Base-by-base conservation (phyloP, 1,140 invertebrate genomes). In the Zaprionus capensis region DNA sequence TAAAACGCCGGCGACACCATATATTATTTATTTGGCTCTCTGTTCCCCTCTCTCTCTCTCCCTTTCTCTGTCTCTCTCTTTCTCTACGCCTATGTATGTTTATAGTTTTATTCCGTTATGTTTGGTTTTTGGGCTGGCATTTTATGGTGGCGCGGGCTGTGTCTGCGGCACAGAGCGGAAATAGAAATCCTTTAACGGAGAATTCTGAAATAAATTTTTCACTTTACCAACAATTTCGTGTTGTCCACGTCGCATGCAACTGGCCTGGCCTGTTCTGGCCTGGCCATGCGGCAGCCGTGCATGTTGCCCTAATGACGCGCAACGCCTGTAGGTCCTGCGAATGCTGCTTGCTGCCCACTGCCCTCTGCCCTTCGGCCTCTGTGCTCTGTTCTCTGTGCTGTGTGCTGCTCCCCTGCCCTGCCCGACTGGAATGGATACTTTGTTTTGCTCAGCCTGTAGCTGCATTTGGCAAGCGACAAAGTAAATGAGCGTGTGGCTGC, bases 141-240 rank as follows among this genome's bases (percentile, higher is more conserved):
- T 59, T 71, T 59, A 63, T 41, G 41, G n/a, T 46, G 36, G 36
- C 4, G 14, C 12, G 24, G 11, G 28, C 65, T 57, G 31, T 80
- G 82, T 77, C 83, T 82, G 81, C 75, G 36, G 68, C 46, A 28
- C 69, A 72, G 41, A 68, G 79, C 86, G 85, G 84, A 90, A 90
- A 90, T 90, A 82, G 81, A 90, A 90, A 90, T 90, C 79, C 85
- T 85, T 90, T 85, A 90, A 85, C 81, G 74, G 81, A 75, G 82
- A 85, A 88, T 90, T 81, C 81, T 76, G 67, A 85, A 85, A 88
- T 88, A 88, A 81, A 88, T 83, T 84, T 78, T 81, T 82, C 81
- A 85, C 86, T 85, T 90, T 78, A 74, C 80, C 67, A 80, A 83
- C 81, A 71, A 59, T 82, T 82, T 79, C 71, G 71, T 82, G 80